These are phyloP conservation scores for Cotesia typhae DNA, from an alignment of 1,140 invertebrate species.

Conservation along the genomic window DNA sequence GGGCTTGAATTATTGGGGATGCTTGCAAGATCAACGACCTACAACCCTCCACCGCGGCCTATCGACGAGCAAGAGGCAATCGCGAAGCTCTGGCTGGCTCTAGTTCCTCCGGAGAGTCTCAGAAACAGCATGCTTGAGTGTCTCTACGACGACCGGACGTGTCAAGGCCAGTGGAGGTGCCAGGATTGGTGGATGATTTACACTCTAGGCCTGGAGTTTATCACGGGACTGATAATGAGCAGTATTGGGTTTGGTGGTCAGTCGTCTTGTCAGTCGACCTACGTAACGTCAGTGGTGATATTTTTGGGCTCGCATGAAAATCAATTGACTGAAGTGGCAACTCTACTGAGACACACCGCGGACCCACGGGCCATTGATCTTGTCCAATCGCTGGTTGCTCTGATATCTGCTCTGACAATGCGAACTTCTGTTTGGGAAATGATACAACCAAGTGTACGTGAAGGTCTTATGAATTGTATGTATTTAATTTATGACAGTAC, in stretches of 20 bases:
- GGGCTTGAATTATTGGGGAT: slow-evolving; percentile 54
- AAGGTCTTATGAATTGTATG: slow-evolving; percentile 62
- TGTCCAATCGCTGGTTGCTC: slow-evolving; percentile 60
- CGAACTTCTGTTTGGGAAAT: slow-evolving; percentile 56
- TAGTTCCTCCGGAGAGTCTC: slow-evolving; percentile 59
- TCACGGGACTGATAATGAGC: slow-evolving; percentile 54
- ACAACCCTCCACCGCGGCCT: slow-evolving; percentile 42
- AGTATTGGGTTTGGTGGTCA: slow-evolving; percentile 35
- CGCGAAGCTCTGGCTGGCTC: slow-evolving; percentile 55
- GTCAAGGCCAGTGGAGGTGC: slow-evolving; percentile 56
- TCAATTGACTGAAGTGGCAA: slow-evolving; percentile 57
- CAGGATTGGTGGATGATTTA: slow-evolving; percentile 64
- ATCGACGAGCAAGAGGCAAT: slow-evolving; percentile 56
- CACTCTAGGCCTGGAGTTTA: slow-evolving; percentile 58
- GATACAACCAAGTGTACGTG: slow-evolving; percentile 54
- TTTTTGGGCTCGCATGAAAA: slow-evolving; percentile 61
- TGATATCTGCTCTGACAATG: slow-evolving; percentile 56
- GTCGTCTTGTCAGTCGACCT: slow-evolving; percentile 37
- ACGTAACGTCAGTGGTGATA: slow-evolving; percentile 49
- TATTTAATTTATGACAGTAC: slow-evolving; percentile 63
- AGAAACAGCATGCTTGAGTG: slow-evolving; percentile 57
- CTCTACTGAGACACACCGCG: slow-evolving; percentile 58
- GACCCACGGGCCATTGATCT: slow-evolving; percentile 61
- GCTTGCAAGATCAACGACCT: slow-evolving; percentile 51
- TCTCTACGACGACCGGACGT: slow-evolving; percentile 53